A percentile compares a stretch with the other conserved stretches of the same genome.
Conservation (phyloP, 1,140 invertebrate species). For the Pristionchus pacificus region DNA sequence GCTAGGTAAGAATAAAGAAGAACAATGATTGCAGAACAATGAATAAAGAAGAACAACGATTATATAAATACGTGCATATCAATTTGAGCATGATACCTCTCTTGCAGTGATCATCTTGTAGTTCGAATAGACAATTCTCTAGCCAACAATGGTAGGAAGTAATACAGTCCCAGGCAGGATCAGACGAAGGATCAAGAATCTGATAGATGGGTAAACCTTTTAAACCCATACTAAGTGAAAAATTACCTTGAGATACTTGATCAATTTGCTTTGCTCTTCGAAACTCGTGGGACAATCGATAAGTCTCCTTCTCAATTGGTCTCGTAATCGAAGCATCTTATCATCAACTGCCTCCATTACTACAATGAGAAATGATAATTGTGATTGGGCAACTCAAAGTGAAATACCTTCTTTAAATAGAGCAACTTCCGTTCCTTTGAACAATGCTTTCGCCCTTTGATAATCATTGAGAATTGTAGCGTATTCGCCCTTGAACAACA, state of each 20-base stretch:
- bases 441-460: constrained; percentile 86
- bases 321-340: constrained; percentile 75
- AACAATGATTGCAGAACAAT: too few relatives aligned
- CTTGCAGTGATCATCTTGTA: constrained; percentile 39
- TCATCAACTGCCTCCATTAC: constrained; percentile 76
- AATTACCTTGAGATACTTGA: constrained; percentile 59
- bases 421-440: constrained; percentile 84
- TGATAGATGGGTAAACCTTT: constrained; percentile 8
- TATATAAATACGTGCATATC: too few relatives aligned
- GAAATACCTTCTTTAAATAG: constrained; percentile 66
- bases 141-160: constrained; percentile 53
- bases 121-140: constrained; percentile 51
- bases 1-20: too few relatives aligned
- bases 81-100: constrained; percentile 3
- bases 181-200: constrained; percentile 53
- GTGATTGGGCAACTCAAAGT: constrained; percentile 19
- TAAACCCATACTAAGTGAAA: not conserved
- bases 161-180: constrained; percentile 55
- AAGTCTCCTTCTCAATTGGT: constrained; percentile 75
- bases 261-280: constrained; percentile 87
- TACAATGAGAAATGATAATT: constrained; percentile 16
- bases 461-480: constrained; percentile 97
- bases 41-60: too few relatives aligned
- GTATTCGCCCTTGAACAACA: constrained; percentile 73
- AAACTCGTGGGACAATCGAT: constrained; percentile 79